Evolutionary conservation across 2,113 vertebrate species (phyloP).

Genomic region (Spilogale gracilis): DNA sequence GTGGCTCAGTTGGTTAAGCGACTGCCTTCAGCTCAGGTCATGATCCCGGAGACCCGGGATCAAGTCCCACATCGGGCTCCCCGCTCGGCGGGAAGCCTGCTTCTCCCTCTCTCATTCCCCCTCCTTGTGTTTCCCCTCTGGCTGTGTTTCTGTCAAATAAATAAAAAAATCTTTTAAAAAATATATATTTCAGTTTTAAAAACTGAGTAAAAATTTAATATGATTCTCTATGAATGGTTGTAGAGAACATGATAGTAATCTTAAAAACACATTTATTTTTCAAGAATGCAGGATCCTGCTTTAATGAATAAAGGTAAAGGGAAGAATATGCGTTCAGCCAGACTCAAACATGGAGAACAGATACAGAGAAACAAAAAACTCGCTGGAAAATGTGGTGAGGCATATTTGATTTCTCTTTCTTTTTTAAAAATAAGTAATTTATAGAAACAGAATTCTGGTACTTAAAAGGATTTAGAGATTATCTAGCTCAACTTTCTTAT

Average conservation of each 20-base stretch:
- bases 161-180: too few species aligned
- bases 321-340: slow-evolving; percentile 26
- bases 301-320: slow-evolving; percentile 57
- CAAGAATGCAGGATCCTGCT: slow-evolving; percentile 72
- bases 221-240: background rate
- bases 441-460: slow-evolving; percentile 28
- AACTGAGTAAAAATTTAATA: slow-evolving; percentile 12
- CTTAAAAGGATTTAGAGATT: slow-evolving; percentile 37
- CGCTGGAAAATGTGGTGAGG: slow-evolving; percentile 79
- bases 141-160: too few species aligned
- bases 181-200: slow-evolving; percentile 48
- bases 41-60: too few species aligned
- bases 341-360: background rate
- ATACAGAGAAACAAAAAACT: slow-evolving; percentile 80
- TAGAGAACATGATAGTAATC: slow-evolving; percentile 64
- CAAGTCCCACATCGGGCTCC: too few species aligned
- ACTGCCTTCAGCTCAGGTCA: too few species aligned
- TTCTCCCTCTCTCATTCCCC: too few species aligned
- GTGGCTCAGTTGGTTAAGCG: too few species aligned
- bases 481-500: background rate
- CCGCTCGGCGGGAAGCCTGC: too few species aligned
- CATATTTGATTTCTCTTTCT: slow-evolving; percentile 42
- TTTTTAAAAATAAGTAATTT: slow-evolving; percentile 38
- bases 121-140: too few species aligned
- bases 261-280: slow-evolving; percentile 70